Base-by-base conservation (phyloP, 1,140 invertebrate species). In the Acromyrmex echinatior region DNA sequence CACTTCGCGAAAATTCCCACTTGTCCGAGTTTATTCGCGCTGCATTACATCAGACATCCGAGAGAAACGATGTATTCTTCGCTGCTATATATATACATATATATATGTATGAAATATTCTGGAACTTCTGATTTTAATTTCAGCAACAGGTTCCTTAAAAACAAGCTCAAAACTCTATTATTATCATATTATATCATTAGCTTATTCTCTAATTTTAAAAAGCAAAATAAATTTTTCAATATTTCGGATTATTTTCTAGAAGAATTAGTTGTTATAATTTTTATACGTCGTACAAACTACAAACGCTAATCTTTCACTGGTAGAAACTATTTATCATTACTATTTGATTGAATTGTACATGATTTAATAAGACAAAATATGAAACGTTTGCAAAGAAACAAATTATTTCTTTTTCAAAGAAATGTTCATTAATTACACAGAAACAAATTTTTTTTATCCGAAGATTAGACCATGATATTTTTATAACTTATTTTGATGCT, bases 1-100 rank as follows among this genome's bases (percentile, higher is more conserved):
- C 80, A 82, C 80, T 82, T 82, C 1, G 56, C 25, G 58, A 82
- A 82, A 74, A 74, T 82, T 60, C 31, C 63, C 63, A 70, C 78
- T 70, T 80, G 18, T 80, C 49, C 31, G n/a, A 21, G 28, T 79
- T 51, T 21, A 66, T 18, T 58, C 51, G 25, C 51, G 28, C 49
- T 49, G 45, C n/a, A 51, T 79, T 81, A 71, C 21, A 39, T 39
- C 21, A 28, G 35, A 45, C 35, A 63, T 28, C 16, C 58, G 25
- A 35, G 21, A 82, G 7, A 73, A 60, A 53, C 53, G 53, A 51
- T 53, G 56, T 73, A 62, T 82, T 62, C 56, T 35, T 60, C 56
- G n/a, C 45, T 14, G 14, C 0, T 63, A 39, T 81, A 49, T 25
- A 70, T 45, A 35, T 21, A 10, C 45, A 21, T 80, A 49, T 71